These are phyloP conservation scores for Clavelina lepadiformis DNA, from an alignment of 23 tunicate species.

Conservation along the genomic window DNA sequence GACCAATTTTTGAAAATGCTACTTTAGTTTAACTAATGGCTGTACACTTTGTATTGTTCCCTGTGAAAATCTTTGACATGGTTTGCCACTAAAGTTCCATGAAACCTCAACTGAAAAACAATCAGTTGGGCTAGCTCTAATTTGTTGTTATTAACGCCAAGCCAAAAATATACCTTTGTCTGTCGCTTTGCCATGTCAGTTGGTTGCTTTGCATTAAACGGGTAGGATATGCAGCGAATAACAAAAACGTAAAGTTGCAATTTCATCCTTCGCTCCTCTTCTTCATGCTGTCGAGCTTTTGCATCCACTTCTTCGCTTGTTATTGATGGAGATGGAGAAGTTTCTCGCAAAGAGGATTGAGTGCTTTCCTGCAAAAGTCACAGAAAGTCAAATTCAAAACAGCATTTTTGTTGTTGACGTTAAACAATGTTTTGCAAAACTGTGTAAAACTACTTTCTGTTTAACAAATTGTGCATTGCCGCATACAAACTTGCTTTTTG, in stretches of 20 bases:
- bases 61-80: too few relatives aligned
- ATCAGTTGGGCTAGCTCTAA: background rate
- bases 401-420: background rate
- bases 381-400: background rate
- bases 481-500: too few relatives aligned
- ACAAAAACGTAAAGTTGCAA: slow-evolving; percentile 92
- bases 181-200: slow-evolving; percentile 86
- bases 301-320: slow-evolving; percentile 77
- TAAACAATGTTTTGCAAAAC: too few relatives aligned
- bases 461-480: too few relatives aligned
- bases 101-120: background rate
- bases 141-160: background rate
- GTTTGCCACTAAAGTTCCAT: too few relatives aligned
- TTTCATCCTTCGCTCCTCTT: slow-evolving; percentile 60
- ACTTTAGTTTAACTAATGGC: too few relatives aligned
- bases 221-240: slow-evolving; percentile 85
- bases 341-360: slow-evolving; percentile 30
- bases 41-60: too few relatives aligned
- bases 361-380: slow-evolving; percentile 49
- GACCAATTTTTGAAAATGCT: too few relatives aligned
- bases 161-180: slow-evolving; percentile 42
- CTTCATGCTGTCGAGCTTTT: slow-evolving; percentile 53
- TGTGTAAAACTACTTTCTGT: too few relatives aligned
- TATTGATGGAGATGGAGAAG: slow-evolving; percentile 79
- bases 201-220: slow-evolving; percentile 89